phyloP scores from a whole-genome alignment of 1,140 invertebrate species.

The Drosophila baimaii region DNA sequence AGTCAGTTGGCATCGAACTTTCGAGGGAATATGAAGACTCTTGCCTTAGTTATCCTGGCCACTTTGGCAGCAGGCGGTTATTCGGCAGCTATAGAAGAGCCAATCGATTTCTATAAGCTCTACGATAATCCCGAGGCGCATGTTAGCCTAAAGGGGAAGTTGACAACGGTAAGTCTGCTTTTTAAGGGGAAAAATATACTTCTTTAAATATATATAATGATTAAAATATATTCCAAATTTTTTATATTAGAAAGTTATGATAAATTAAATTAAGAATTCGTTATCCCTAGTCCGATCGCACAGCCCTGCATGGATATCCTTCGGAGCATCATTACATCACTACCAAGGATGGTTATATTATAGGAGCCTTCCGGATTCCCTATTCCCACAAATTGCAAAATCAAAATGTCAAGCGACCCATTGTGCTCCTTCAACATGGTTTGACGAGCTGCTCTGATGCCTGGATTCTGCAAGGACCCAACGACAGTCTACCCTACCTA shows the following conservation, averaged over 20 bases:
- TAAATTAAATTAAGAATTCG: neutral
- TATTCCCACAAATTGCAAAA: slow-evolving; percentile 67
- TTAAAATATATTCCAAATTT: neutral
- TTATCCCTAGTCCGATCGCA: slow-evolving; percentile 49
- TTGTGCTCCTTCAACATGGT: slow-evolving; percentile 90
- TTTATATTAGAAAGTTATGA: neutral
- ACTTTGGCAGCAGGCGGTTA: neutral
- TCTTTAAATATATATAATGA: neutral
- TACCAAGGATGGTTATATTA: slow-evolving; percentile 85
- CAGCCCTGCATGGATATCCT: slow-evolving; percentile 84
- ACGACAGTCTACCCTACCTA: slow-evolving; percentile 85
- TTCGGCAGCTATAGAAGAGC: slow-evolving; percentile 26
- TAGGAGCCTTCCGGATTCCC: slow-evolving; percentile 85
- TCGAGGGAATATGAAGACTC: slow-evolving; percentile 29
- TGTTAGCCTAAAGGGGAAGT: slow-evolving; percentile 30
- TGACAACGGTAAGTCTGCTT: slow-evolving; percentile 46
- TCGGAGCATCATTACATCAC: slow-evolving; percentile 85
- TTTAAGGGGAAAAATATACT: too few species aligned
- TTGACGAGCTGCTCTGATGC: slow-evolving; percentile 89
- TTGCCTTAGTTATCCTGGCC: slow-evolving; percentile 18
- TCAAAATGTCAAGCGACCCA: slow-evolving; percentile 76
- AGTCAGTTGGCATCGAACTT: slow-evolving; percentile 30
- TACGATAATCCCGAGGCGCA: slow-evolving; percentile 65
- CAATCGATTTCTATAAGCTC: slow-evolving; percentile 62
- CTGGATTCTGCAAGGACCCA: slow-evolving; percentile 88